phyloP scores from a whole-genome alignment of 2,888 invertebrate species.

The Lochmaea crataegi region DNA sequence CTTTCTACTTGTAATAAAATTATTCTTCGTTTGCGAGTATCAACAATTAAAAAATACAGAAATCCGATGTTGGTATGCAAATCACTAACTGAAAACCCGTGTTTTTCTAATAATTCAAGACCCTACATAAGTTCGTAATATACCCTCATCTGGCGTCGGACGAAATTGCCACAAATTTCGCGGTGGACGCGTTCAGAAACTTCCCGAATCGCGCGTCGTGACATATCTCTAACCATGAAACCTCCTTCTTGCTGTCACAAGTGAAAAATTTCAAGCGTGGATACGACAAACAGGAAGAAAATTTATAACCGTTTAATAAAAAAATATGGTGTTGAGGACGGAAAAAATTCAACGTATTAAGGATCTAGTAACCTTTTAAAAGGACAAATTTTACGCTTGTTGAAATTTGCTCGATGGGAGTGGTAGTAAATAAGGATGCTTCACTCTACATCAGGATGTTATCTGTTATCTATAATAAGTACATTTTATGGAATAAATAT shows the following conservation, averaged over 20 bases:
- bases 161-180: slow-evolving; percentile 31
- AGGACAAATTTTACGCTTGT: not conserved
- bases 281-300: not conserved
- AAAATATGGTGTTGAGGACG: not conserved
- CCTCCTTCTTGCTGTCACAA: slow-evolving; percentile 8
- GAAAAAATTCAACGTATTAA: not conserved
- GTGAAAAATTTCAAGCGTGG: slow-evolving; percentile 6
- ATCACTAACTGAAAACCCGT: not conserved
- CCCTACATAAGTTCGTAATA: slow-evolving; percentile 28
- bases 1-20: too few relatives aligned
- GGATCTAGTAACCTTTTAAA: not conserved
- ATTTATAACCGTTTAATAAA: not conserved
- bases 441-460: too few relatives aligned
- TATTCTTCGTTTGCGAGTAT: too few relatives aligned
- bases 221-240: not conserved
- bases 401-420: too few relatives aligned
- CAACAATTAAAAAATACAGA: too few relatives aligned
- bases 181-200: slow-evolving; percentile 29
- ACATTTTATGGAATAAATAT: too few relatives aligned
- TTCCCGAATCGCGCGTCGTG: not conserved
- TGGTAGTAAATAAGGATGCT: too few relatives aligned
- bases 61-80: too few relatives aligned
- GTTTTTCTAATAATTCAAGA: slow-evolving; percentile 10
- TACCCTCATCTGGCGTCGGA: slow-evolving; percentile 33
- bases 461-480: too few relatives aligned